Evolutionary conservation across 2,888 invertebrate genomes (phyloP).

Genomic region (Branchellion lobata): DNA sequence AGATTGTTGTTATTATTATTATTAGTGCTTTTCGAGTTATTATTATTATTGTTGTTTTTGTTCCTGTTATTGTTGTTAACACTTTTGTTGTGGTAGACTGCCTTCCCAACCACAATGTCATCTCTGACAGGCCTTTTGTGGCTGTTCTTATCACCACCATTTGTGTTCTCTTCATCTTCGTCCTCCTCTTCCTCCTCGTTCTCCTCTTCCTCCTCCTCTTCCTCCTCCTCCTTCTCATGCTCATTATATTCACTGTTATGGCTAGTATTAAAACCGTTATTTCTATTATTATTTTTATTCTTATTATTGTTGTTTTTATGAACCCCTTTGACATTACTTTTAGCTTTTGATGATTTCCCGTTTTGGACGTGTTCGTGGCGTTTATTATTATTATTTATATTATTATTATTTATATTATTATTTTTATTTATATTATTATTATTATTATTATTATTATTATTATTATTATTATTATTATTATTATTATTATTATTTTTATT

Average conservation of each 20-base stretch:
- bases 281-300: no score
- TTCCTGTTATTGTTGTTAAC: conserved; percentile 2
- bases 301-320: background rate
- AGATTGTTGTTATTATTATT: background rate
- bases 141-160: no score
- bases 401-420: background rate
- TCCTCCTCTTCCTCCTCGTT: no score
- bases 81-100: background rate
- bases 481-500: no score
- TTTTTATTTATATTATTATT: background rate
- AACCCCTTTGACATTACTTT: background rate
- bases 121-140: background rate
- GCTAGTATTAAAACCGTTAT: background rate
- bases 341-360: background rate
- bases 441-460: no score
- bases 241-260: background rate
- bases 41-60: background rate
- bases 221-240: no score
- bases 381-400: background rate
- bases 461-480: no score
- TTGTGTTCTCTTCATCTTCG: no score
- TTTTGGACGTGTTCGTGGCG: background rate
- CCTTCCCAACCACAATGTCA: conserved; percentile 31
- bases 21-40: background rate
- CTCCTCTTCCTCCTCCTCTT: no score